Conservation (phyloP, 2,888 invertebrate species). For the Eupithecia exiguata region DNA sequence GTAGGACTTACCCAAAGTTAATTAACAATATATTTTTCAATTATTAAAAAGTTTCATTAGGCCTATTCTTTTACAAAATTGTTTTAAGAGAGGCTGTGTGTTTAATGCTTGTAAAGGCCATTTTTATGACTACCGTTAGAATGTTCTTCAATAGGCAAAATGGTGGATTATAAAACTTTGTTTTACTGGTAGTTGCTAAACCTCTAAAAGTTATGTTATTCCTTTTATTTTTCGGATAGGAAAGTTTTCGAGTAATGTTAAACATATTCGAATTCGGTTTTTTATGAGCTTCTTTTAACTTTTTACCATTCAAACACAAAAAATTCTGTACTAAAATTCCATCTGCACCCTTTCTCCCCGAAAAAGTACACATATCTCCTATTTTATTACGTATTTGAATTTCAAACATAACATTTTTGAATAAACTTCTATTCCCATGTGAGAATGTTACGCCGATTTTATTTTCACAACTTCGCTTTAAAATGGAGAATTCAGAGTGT, state of each 20-base stretch:
- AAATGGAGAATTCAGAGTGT: neutral
- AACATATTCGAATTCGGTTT: too few relatives aligned
- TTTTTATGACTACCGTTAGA: neutral
- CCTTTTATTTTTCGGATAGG: too few relatives aligned
- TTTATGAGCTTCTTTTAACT: neutral
- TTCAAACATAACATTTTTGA: neutral
- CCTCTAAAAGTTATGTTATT: too few relatives aligned
- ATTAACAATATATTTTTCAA: slow-evolving; percentile 43
- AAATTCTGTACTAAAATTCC: neutral
- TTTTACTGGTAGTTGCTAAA: neutral
- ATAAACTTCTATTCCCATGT: neutral
- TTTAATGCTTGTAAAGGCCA: neutral
- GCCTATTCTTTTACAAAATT: slow-evolving; percentile 14
- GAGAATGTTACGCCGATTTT: neutral
- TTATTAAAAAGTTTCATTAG: slow-evolving; percentile 36
- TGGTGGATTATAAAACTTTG: neutral
- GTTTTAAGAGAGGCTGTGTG: neutral
- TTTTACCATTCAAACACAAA: neutral
- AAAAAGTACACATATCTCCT: neutral
- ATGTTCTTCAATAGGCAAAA: neutral
- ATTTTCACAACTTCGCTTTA: neutral
- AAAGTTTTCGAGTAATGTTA: too few relatives aligned
- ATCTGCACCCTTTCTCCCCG: neutral
- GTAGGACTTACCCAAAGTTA: slow-evolving; percentile 38
- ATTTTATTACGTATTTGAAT: neutral